A percentile compares a stretch with the other conserved stretches of the same genome.
These are phyloP conservation scores for Lasioglossum zephyrum DNA, from an alignment of 2,888 invertebrate genomes.

Conservation along the genomic window DNA sequence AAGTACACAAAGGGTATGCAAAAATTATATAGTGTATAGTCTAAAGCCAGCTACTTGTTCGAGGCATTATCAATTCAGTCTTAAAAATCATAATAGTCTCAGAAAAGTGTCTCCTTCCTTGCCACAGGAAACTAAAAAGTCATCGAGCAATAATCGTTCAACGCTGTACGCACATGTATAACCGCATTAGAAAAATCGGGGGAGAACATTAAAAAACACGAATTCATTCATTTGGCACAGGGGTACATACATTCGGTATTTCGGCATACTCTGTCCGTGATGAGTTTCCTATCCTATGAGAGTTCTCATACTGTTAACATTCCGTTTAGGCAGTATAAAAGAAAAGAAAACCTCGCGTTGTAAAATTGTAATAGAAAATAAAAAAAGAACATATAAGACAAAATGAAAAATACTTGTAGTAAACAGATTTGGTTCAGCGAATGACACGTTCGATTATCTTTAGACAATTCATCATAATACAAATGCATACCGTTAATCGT, in stretches of 20 bases:
- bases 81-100: constrained; percentile 67
- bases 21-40: constrained; percentile 57
- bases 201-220: constrained; percentile 42
- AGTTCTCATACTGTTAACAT: constrained; percentile 71
- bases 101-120: constrained; percentile 52
- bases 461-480: constrained; percentile 43
- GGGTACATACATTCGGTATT: constrained; percentile 75
- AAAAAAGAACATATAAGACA: constrained; percentile 50
- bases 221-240: constrained; percentile 81
- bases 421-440: constrained; percentile 73
- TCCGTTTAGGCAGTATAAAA: constrained; percentile 68
- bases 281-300: constrained; percentile 77
- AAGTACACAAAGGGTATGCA: constrained; percentile 60
- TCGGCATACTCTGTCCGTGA: constrained; percentile 78
- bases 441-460: constrained; percentile 80
- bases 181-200: constrained; percentile 35
- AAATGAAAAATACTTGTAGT: constrained; percentile 66
- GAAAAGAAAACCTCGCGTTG: constrained; percentile 52
- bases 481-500: constrained; percentile 25
- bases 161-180: constrained; percentile 37
- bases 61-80: constrained; percentile 71
- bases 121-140: constrained; percentile 56
- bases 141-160: constrained; percentile 53
- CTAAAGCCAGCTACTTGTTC: constrained; percentile 70
- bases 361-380: constrained; percentile 58